A percentile compares a stretch with the other conserved stretches of the same genome.
phyloP scores from a whole-genome alignment of 2,888 invertebrate genomes.

The Trichogramma evanescens region DNA sequence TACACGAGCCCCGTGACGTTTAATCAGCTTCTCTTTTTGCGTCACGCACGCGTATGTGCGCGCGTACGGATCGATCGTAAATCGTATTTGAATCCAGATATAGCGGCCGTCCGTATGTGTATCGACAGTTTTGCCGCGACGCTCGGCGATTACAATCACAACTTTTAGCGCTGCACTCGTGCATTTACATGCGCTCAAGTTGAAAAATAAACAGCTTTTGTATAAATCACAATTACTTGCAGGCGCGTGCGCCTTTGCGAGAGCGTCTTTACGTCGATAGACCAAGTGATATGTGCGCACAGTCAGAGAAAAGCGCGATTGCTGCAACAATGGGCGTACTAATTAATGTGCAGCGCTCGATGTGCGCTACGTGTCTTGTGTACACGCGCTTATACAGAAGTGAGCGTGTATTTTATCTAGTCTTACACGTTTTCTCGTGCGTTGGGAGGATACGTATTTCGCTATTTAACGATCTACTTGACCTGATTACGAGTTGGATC shows the following conservation, averaged over 20 bases:
- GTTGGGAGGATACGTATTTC: constrained; percentile 3
- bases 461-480: constrained; percentile 28
- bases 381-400: not conserved
- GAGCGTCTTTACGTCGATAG: not conserved
- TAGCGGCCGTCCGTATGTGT: not conserved
- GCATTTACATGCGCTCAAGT: not conserved
- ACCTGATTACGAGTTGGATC: constrained; percentile 26
- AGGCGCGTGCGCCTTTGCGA: too few species aligned
- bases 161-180: too few species aligned
- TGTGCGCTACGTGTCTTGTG: not conserved
- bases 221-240: constrained; percentile 16
- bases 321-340: constrained; percentile 22
- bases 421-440: too few species aligned
- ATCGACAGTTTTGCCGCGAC: constrained; percentile 1
- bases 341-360: constrained; percentile 28
- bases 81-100: constrained; percentile 5
- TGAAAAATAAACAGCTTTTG: not conserved
- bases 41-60: constrained; percentile 1
- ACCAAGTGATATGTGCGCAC: constrained; percentile 4
- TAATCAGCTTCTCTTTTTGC: constrained; percentile 8
- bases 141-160: too few species aligned
- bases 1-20: constrained; percentile 1
- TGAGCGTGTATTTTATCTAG: too few species aligned
- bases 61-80: not conserved
- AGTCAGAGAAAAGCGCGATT: constrained; percentile 19